A percentile compares a stretch with the other conserved stretches of the same genome.
These are phyloP conservation scores for Megalops cyprinoides DNA, from an alignment of 2,797 vertebrate genomes.

Conservation along the genomic window DNA sequence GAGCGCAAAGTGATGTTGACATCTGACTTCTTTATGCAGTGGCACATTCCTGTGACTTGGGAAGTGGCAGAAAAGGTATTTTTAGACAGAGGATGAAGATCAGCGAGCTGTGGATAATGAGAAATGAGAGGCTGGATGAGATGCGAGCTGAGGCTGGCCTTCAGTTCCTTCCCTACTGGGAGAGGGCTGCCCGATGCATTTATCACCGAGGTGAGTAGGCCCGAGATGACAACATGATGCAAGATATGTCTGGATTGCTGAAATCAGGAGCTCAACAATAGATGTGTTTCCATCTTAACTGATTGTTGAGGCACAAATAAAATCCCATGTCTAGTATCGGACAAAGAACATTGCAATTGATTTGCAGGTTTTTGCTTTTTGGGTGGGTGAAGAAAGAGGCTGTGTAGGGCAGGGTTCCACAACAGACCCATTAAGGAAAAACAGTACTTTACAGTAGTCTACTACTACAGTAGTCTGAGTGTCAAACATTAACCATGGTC, in stretches of 20 bases:
- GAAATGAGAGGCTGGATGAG: background rate
- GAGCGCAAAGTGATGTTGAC: background rate
- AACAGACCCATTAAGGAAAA: background rate
- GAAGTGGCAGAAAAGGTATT: background rate
- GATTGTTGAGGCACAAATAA: too few relatives aligned
- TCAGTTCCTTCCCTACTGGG: background rate
- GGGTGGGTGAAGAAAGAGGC: too few relatives aligned
- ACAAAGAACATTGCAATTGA: too few relatives aligned
- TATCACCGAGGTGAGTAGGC: background rate
- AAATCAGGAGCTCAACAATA: background rate
- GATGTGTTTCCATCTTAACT: too few relatives aligned
- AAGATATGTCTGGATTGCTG: background rate
- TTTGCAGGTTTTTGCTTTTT: too few relatives aligned
- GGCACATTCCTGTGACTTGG: background rate
- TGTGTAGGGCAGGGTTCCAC: too few relatives aligned
- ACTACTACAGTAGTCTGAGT: too few relatives aligned
- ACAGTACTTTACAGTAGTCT: too few relatives aligned
- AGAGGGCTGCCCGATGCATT: background rate
- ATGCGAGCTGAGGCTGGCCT: slow-evolving; percentile 2
- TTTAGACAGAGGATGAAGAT: slow-evolving; percentile 6
- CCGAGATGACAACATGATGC: background rate
- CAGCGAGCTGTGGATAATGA: slow-evolving; percentile 1
- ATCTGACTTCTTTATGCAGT: background rate
- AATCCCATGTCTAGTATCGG: too few relatives aligned
- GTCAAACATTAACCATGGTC: background rate